These are phyloP conservation scores for Xenopus petersii DNA, from an alignment of 2,797 vertebrate species.

Conservation along the genomic window DNA sequence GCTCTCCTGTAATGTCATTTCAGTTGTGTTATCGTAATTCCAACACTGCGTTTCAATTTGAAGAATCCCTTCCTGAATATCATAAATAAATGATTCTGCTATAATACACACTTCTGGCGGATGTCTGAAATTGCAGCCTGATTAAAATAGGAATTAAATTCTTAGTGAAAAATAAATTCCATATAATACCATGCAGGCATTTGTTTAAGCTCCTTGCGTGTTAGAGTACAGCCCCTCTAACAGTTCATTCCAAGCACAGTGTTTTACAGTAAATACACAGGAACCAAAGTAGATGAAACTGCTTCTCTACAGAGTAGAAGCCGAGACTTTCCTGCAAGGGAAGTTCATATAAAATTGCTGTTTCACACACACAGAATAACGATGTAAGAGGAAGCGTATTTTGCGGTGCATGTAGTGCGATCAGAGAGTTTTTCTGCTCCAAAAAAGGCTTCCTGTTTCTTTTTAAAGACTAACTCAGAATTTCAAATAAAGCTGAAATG, in stretches of 20 bases:
- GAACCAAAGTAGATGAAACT: conserved; percentile 1
- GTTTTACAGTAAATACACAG: conserved; percentile 10
- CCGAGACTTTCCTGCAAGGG: conserved; percentile 18
- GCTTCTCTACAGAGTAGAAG: background rate
- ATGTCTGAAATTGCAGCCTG: too few species aligned
- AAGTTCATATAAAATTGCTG: conserved; percentile 30
- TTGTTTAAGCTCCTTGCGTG: too few species aligned
- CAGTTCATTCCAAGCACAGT: background rate
- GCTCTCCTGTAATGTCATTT: background rate
- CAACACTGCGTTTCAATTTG: background rate
- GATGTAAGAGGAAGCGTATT: background rate
- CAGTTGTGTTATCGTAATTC: background rate
- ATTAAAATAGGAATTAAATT: too few species aligned
- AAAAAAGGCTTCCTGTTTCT: conserved; percentile 77
- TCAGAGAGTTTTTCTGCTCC: conserved; percentile 26
- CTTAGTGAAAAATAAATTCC: too few species aligned
- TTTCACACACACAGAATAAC: conserved; percentile 17
- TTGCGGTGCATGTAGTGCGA: conserved; percentile 31
- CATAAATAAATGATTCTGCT: background rate
- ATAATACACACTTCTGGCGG: background rate
- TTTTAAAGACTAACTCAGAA: conserved; percentile 63
- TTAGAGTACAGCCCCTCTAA: background rate
- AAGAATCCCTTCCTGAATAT: background rate
- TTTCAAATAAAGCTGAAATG: conserved; percentile 65
- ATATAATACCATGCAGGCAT: too few species aligned